Evolutionary conservation across 2,113 vertebrate species (phyloP), one percentile per base, ranked within the genome.

Genomic region (Notothenia coriiceps): DNA sequence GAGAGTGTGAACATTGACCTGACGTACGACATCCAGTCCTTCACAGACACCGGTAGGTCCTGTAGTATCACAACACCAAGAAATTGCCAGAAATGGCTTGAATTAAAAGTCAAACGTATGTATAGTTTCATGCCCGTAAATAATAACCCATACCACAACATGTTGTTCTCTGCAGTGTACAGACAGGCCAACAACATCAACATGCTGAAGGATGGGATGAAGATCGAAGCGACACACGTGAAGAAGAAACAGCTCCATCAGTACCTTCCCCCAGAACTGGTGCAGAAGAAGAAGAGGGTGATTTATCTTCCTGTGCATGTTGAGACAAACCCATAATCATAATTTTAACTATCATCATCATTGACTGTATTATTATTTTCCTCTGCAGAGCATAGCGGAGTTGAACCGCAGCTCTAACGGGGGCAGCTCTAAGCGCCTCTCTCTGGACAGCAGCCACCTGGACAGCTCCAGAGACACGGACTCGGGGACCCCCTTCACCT

Each of bases 201-300:
- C 62, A 96, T 99, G 94, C 90, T 99, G 15, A 98, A 99, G 84
- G 96, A 98, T 1, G 98, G 96, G 7, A 99, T 99, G 98, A 99
- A 96, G 93, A 98, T 99, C 15, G 97, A 99, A 94, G 97, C 97
- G 2, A 97, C 96, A 15, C 97, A 99, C 7, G 97, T 99, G 71
- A 99, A 96, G 88, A 98, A 96, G 90, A 99, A 97, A 60, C 97
- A 99, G 55, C 96, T 99, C 46, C 96, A 97, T 88, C 95, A 97
- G 78, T 99, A 98, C 86, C 95, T 99, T 82, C 98, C 98, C 22
- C 93, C 96, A 80, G 97, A 98, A 80, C 89, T 96, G 22, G 94
- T 99, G 54, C 97, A 99, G 90, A 98, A 95, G 84, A 99, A 95
- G 84, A 99, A 98, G 89, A 97, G 97, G 95, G 98, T 99, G 88